phyloP scores from a whole-genome alignment of 2,113 vertebrate species.

The Tragelaphus buxtoni region DNA sequence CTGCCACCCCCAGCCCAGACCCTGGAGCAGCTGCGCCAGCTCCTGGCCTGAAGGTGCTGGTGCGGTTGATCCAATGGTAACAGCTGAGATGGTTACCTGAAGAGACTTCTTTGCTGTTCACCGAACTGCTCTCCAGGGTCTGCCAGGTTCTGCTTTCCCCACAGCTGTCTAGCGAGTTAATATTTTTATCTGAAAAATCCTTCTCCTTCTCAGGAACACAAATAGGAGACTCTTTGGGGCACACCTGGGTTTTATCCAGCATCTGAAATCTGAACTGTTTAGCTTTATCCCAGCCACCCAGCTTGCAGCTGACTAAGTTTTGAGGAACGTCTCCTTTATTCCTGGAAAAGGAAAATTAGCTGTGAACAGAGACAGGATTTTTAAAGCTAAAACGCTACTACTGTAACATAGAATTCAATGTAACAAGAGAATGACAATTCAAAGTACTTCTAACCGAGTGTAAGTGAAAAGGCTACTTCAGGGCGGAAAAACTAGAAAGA shows the following conservation, averaged over 20 bases:
- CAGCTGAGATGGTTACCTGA: conserved; percentile 46
- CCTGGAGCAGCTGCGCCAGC: background rate
- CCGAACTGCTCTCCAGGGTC: background rate
- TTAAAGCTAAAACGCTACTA: background rate
- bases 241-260: background rate
- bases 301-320: conserved; percentile 85
- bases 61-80: rapidly evolving
- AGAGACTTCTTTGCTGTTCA: background rate
- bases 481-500: background rate
- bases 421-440: background rate
- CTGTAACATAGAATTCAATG: background rate
- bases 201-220: conserved; percentile 30
- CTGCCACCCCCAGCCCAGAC: rapidly evolving
- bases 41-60: background rate
- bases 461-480: background rate
- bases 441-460: background rate
- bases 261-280: conserved; percentile 84
- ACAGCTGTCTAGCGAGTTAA: background rate
- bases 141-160: background rate
- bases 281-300: conserved; percentile 91
- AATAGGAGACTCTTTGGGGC: background rate
- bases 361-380: background rate
- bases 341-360: conserved; percentile 77
- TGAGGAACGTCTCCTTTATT: conserved; percentile 86
- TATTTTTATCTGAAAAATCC: background rate